Evolutionary conservation across 2,113 vertebrate species (phyloP), one percentile per base, ranked within the genome.

Genomic region (Sprattus sprattus): DNA sequence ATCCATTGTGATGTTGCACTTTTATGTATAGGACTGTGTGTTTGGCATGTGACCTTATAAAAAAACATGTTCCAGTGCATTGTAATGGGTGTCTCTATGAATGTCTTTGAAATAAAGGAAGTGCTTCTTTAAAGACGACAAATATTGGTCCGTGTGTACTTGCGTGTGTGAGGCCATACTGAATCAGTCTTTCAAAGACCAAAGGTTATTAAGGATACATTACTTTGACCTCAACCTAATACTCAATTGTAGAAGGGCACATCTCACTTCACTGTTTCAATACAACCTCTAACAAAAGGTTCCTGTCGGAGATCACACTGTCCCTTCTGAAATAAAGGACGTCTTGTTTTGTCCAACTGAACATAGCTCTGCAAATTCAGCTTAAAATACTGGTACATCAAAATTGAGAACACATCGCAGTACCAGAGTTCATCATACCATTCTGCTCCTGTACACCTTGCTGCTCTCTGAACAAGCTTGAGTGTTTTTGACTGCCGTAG

Each of bases 1-100:
- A 96, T 94, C 95, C 96, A 96, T 99, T 95, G 97, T 99, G 97
- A 97, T 96, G 91, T 94, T 94, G 94, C 95, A 95, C 94, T 94
- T 94, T 95, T 93, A 94, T 93, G 94, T 95, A 93, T 94, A 92
- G 92, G 93, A 94, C 84, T 28, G 91, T 95, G 94, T 94, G 93
- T 93, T 94, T 91, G 94, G 95, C 95, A 95, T 95, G 95, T 95
- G 94, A 94, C 94, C 93, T 94, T 94, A 94, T 90, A 32, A 78
- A 39, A 39, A 78, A 90, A 93, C 94, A 93, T 91, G 90, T 92
- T 93, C 86, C 87, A 94, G 93, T 94, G 94, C 94, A 92, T 92
- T 92, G 94, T 90, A 88, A 84, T 85, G 87, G 87, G 88, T 88
- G 87, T 89, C 89, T 90, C 92, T 93, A 86, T 93, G 94, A 94